These are phyloP conservation scores for Mythimna vitellina DNA, from an alignment of 2,888 invertebrate genomes.

Conservation along the genomic window DNA sequence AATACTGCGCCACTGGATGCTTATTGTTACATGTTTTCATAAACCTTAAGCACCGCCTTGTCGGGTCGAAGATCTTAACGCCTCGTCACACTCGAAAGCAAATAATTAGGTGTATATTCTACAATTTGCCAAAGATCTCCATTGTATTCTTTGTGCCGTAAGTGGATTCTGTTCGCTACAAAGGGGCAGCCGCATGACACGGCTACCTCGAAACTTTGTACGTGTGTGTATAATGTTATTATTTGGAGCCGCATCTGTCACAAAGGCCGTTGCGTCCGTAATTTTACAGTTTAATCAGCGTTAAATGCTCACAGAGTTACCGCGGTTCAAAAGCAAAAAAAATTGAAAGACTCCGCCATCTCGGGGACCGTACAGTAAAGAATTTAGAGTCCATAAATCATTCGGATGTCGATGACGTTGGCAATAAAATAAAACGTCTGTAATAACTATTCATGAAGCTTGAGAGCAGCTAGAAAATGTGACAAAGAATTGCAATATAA, in stretches of 20 bases:
- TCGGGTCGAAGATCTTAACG: conserved; percentile 81
- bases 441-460: conserved; percentile 68
- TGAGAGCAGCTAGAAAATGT: conserved; percentile 35
- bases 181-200: conserved; percentile 84
- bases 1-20: conserved; percentile 75
- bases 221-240: conserved; percentile 89
- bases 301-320: conserved; percentile 88
- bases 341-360: conserved; percentile 75
- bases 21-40: conserved; percentile 86
- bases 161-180: conserved; percentile 86
- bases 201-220: conserved; percentile 78
- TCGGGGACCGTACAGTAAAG: conserved; percentile 73
- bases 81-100: conserved; percentile 83
- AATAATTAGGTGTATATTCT: conserved; percentile 90
- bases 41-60: conserved; percentile 86
- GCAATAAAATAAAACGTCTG: conserved; percentile 69
- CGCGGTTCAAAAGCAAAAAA: conserved; percentile 75
- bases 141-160: conserved; percentile 86
- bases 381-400: conserved; percentile 86
- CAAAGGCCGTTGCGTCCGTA: conserved; percentile 87
- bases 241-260: conserved; percentile 89
- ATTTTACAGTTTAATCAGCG: conserved; percentile 91
- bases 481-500: conserved; percentile 35
- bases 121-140: conserved; percentile 89
- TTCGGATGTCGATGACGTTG: conserved; percentile 79